Percentiles rank a stretch among this genome's conserved stretches.
Evolutionary conservation across 2,797 vertebrate species (phyloP).

Genomic region (Podarcis siculus): DNA sequence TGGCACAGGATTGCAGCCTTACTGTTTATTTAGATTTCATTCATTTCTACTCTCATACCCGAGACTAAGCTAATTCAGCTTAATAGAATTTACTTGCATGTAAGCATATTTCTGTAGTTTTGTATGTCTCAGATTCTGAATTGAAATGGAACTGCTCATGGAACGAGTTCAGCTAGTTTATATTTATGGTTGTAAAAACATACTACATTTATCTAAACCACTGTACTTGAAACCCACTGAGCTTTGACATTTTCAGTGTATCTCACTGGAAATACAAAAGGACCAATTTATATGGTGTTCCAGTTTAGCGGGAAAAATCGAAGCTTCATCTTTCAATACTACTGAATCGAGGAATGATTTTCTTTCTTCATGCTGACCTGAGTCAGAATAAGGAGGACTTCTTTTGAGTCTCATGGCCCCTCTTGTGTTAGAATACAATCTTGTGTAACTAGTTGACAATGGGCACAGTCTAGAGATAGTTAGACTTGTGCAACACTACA

Average conservation of each 20-base stretch:
- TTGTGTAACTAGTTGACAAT: neutral
- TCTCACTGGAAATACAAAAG: neutral
- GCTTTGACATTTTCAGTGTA: neutral
- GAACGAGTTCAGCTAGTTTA: neutral
- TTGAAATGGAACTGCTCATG: neutral
- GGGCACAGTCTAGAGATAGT: neutral
- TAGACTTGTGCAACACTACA: neutral
- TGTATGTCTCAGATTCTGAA: neutral
- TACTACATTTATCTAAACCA: neutral
- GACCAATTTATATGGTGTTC: neutral
- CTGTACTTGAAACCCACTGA: neutral
- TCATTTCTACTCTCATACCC: too few relatives aligned
- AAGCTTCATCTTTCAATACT: neutral
- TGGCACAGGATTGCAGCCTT: neutral
- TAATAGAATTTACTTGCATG: too few relatives aligned
- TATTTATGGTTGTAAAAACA: neutral
- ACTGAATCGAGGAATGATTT: neutral
- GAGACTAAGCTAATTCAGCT: too few relatives aligned
- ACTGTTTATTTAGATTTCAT: neutral
- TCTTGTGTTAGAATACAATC: neutral
- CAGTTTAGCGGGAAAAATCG: neutral
- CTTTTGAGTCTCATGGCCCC: neutral
- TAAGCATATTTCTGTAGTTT: neutral
- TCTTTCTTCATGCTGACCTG: neutral
- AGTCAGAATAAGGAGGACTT: neutral